Evolutionary conservation across 2,797 vertebrate genomes (phyloP), one percentile per base, ranked within the genome.

Genomic region (Sebastes matsubarae): DNA sequence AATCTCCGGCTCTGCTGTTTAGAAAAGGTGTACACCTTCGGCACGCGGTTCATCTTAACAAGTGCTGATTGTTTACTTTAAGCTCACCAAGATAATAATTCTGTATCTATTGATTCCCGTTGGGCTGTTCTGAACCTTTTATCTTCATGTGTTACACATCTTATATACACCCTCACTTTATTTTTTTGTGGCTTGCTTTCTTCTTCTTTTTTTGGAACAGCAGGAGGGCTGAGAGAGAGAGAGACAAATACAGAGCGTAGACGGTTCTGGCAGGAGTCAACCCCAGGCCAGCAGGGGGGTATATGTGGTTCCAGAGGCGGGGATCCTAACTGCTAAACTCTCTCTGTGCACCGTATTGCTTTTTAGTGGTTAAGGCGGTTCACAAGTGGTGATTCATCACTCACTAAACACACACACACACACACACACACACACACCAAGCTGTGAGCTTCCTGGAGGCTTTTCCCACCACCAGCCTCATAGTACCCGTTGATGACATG

Each of bases 321-420:
- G 50, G 76, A 72, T 86, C 82, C 72, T 54, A 46, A 80, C 61
- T 75, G 73, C 77, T 81, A 72, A 85, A 75, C 72, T 78, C 79
- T 60, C 63, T 55, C 52, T 67, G 34, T 80, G 76, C 74, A 82
- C 85, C 71, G 74, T 84, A 87, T 88, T 88, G 76, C 76, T 67
- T 84, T 88, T 82, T 58, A 83, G 78, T 80, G 75, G 81, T 81
- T 74, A 60, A 84, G 64, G 80, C 16, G 8, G 72, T 78, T 86
- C 77, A 73, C 77, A 66, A 80, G 67, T 20, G 63, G 83, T 88
- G 90, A 90, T 86, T 88, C 85, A 86, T 88, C 81, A 64, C 75
- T 71, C 82, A 61, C 64, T 36, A 36, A 63, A 60, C 82, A 82
- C 54, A 13, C 30, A 57, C 70, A 57, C 11, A 75, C 46, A 73